Percentiles rank a stretch among this genome's conserved stretches.
These are phyloP conservation scores for Mythimna pallens DNA, from an alignment of 2,888 invertebrate species.

Conservation along the genomic window DNA sequence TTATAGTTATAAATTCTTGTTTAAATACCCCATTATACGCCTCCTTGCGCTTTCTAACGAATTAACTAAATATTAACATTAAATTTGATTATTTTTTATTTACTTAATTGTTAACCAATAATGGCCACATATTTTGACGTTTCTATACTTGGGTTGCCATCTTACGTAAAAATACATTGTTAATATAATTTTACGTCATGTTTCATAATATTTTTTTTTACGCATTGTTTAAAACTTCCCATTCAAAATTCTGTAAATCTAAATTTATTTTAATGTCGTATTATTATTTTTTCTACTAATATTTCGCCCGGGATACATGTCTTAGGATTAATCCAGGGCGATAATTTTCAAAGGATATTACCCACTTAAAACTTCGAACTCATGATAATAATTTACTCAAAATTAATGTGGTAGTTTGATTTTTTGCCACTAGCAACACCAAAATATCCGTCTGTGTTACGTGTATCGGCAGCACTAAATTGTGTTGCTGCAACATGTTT, in stretches of 20 bases:
- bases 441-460: not conserved
- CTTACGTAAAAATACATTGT: not conserved
- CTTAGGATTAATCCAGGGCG: too few species aligned
- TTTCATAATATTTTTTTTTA: not conserved
- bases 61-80: conserved; percentile 4
- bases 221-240: not conserved
- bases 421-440: not conserved
- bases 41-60: conserved; percentile 17
- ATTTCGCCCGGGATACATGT: not conserved
- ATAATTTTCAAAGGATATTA: not conserved
- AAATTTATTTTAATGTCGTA: not conserved
- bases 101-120: not conserved
- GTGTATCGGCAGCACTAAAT: not conserved
- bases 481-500: not conserved
- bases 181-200: not conserved
- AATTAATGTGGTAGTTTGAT: too few species aligned
- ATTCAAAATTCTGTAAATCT: not conserved
- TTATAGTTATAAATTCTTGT: conserved; percentile 52
- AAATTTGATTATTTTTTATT: not conserved
- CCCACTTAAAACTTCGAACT: too few species aligned
- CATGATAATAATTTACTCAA: not conserved
- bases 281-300: not conserved
- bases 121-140: conserved; percentile 1
- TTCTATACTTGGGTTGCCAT: not conserved
- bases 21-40: conserved; percentile 44